Evolutionary conservation across 2,888 invertebrate species (phyloP), one percentile per base, ranked within the genome.

Genomic region (Lacanobia oleracea): DNA sequence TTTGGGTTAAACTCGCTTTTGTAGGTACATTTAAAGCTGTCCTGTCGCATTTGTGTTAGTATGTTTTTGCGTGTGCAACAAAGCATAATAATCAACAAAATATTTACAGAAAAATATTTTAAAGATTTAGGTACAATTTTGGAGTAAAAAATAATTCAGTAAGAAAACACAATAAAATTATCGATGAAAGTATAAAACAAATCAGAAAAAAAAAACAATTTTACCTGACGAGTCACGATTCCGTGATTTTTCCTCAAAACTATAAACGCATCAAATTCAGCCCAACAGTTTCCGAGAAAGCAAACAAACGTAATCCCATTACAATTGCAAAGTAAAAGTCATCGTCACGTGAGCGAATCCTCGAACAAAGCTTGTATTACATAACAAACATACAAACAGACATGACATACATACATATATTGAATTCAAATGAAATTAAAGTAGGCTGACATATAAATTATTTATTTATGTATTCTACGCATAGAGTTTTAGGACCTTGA

Each of bases 301-400:
- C 37, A 40, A 43, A 61, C 57, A 27, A 51, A 43, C 62, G 53
- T 43, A 77, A 66, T 65, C 61, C 12, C 18, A 72, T 66, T 77
- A 72, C 0, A 65, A 77, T 62, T 78, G 33, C 62, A 50, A 77
- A 77, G 77, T 77, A 79, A 73, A 72, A 79, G 77, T 79, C 23
- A 43, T 54, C 50, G 51, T 37, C 60, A 21, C 62, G 53, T 59
- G 62, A 63, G 40, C 56, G 21, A n/a, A 63, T 40, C 53, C 37
- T 54, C 48, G 4, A 40, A 60, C 75, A 57, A 72, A 67, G 60
- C 67, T 71, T 53, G 73, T 72, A 67, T 82, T 72, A 75, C 72
- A 53, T 72, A 82, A 66, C 61, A 60, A 57, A 69, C 43, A 74
- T 1, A 50, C 75, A 51, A 27, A 73, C 33, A 23, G 14, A 69